Conservation (phyloP, 2,888 invertebrate species). For the Thymelicus sylvestris region DNA sequence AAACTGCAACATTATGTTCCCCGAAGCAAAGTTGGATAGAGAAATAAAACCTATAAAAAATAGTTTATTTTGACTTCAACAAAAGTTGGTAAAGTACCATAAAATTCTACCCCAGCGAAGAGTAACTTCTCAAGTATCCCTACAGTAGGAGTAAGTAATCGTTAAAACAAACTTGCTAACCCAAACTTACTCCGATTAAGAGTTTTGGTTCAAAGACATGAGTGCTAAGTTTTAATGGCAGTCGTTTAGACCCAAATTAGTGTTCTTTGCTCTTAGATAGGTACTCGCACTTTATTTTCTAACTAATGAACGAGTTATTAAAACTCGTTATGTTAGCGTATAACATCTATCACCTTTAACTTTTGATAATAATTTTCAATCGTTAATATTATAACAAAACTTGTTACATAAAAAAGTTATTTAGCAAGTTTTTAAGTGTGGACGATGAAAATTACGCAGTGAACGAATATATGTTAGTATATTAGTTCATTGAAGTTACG, state of each 20-base stretch:
- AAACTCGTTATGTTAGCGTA: neutral
- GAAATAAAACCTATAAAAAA: neutral
- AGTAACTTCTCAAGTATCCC: conserved; percentile 29
- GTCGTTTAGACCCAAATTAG: conserved; percentile 38
- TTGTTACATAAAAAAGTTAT: no score
- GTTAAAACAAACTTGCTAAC: conserved; percentile 36
- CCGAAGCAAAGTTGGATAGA: no score
- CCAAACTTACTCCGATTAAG: conserved; percentile 31
- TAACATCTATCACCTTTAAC: neutral
- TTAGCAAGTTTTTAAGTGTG: no score
- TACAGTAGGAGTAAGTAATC: conserved; percentile 33
- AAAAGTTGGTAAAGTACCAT: conserved; percentile 14
- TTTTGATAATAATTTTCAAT: no score
- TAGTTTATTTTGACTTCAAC: conserved; percentile 1
- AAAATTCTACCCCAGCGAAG: conserved; percentile 24
- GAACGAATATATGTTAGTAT: no score
- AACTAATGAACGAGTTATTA: conserved; percentile 1
- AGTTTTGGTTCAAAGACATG: conserved; percentile 32
- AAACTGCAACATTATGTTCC: no score
- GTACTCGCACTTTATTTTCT: conserved; percentile 20
- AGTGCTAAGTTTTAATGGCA: conserved; percentile 38
- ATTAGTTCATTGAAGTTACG: no score
- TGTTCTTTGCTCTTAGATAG: conserved; percentile 21
- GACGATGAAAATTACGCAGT: no score
- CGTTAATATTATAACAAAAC: no score